These are phyloP conservation scores for Cyclophora albipunctata DNA, from an alignment of 2,888 invertebrate genomes.

Conservation along the genomic window DNA sequence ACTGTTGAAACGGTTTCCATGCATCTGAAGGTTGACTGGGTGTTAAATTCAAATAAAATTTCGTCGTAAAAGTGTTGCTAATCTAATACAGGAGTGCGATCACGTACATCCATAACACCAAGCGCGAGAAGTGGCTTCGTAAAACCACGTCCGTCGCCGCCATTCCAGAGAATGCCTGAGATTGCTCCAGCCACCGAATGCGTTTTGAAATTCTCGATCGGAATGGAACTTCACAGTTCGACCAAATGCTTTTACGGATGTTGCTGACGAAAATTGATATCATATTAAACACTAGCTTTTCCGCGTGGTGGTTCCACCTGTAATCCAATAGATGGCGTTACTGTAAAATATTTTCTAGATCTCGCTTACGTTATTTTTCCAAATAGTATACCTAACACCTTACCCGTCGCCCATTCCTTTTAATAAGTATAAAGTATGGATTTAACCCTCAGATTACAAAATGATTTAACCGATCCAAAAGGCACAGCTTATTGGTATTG, in stretches of 20 bases:
- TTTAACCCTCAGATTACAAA: too few relatives aligned
- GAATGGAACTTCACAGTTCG: slow-evolving; percentile 28
- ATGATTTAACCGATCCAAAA: too few relatives aligned
- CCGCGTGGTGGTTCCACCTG: too few relatives aligned
- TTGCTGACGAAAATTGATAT: background rate
- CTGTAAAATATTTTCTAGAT: too few relatives aligned
- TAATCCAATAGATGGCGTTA: too few relatives aligned
- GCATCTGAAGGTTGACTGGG: slow-evolving; percentile 25
- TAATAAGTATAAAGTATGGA: too few relatives aligned
- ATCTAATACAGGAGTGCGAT: slow-evolving; percentile 44
- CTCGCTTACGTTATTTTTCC: too few relatives aligned
- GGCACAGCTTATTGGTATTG: too few relatives aligned
- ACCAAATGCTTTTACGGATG: slow-evolving; percentile 23
- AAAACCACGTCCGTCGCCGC: slow-evolving; percentile 34
- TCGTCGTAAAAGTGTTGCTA: slow-evolving; percentile 40
- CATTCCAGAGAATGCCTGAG: slow-evolving; percentile 30
- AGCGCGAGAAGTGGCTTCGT: slow-evolving; percentile 27
- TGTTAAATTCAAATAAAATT: slow-evolving; percentile 40
- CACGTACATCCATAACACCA: slow-evolving; percentile 56
- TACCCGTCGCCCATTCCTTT: too few relatives aligned
- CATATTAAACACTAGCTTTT: too few relatives aligned
- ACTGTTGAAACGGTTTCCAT: slow-evolving; percentile 19
- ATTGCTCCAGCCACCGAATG: slow-evolving; percentile 51
- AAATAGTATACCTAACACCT: too few relatives aligned
- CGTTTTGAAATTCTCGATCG: slow-evolving; percentile 43